Conservation (phyloP, 2,888 invertebrate species). For the Hemithea aestivaria region DNA sequence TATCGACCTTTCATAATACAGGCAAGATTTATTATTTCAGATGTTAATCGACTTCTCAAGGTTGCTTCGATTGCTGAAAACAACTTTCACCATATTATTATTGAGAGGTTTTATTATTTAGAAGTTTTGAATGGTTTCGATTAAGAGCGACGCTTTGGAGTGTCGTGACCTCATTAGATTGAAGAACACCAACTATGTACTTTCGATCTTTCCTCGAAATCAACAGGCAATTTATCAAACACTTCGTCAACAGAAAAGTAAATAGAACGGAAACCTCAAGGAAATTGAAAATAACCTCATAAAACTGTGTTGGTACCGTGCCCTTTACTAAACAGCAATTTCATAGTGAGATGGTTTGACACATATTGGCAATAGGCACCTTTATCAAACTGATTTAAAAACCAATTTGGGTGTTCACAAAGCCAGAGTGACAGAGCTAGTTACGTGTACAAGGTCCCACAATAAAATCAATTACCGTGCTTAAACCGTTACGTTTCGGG, state of each 20-base stretch:
- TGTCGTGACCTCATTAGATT: constrained; percentile 11
- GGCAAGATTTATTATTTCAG: constrained; percentile 2
- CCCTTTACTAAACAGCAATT: too few species aligned
- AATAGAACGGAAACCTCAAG: constrained; percentile 10
- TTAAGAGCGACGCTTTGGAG: constrained; percentile 13
- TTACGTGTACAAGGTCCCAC: too few species aligned
- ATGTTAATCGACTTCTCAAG: constrained; percentile 8
- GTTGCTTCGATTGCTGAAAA: not conserved
- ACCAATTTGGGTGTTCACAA: too few species aligned
- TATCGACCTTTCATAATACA: not conserved
- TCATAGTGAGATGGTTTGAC: too few species aligned
- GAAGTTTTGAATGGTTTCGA: constrained; percentile 18
- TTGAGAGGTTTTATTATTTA: not conserved
- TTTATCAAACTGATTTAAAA: too few species aligned
- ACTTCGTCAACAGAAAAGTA: constrained; percentile 9
- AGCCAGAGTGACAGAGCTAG: too few species aligned
- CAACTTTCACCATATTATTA: too few species aligned
- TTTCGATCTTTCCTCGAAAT: constrained; percentile 8
- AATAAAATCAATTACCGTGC: too few species aligned
- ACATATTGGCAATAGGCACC: too few species aligned
- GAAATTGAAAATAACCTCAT: constrained; percentile 5
- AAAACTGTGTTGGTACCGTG: too few species aligned
- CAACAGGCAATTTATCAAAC: constrained; percentile 10
- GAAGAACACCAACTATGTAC: constrained; percentile 14
- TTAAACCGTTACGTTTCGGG: too few species aligned